A percentile compares a stretch with the other conserved stretches of the same genome.
Evolutionary conservation across 2,797 vertebrate species (phyloP).

Genomic region (Paratrypauchen microcephalus): DNA sequence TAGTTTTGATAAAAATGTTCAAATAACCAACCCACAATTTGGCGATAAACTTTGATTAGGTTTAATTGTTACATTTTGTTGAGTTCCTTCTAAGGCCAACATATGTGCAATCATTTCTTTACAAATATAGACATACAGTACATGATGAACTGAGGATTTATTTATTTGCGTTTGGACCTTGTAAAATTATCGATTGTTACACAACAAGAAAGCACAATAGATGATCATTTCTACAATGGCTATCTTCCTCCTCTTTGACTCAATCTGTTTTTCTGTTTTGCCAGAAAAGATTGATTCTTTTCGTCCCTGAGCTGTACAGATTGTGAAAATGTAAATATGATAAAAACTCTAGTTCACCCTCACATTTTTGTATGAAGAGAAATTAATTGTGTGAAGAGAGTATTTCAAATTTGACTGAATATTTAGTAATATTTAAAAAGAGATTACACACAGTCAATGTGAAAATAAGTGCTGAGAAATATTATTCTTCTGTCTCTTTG

Average conservation of each 20-base stretch:
- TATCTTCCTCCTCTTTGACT: constrained; percentile 48
- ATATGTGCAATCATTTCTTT: constrained; percentile 57
- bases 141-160: constrained; percentile 37
- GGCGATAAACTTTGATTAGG: constrained; percentile 73
- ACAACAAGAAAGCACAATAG: constrained; percentile 66
- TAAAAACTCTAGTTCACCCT: constrained; percentile 69
- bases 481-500: constrained; percentile 86
- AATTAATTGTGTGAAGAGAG: constrained; percentile 80
- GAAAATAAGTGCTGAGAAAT: constrained; percentile 83
- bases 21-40: constrained; percentile 67
- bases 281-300: constrained; percentile 51
- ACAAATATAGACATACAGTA: constrained; percentile 46
- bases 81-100: constrained; percentile 56
- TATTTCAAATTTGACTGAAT: constrained; percentile 80
- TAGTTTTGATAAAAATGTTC: constrained; percentile 76
- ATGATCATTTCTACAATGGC: constrained; percentile 56
- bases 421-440: constrained; percentile 82
- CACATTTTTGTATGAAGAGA: constrained; percentile 81
- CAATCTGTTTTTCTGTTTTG: constrained; percentile 64
- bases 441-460: constrained; percentile 80
- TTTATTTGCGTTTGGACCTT: constrained; percentile 49
- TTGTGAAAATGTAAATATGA: constrained; percentile 82
- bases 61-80: constrained; percentile 64
- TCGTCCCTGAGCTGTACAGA: constrained; percentile 76
- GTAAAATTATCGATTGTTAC: constrained; percentile 36